These are phyloP conservation scores for Motacilla alba DNA, from an alignment of 2,113 vertebrate species.

Conservation along the genomic window DNA sequence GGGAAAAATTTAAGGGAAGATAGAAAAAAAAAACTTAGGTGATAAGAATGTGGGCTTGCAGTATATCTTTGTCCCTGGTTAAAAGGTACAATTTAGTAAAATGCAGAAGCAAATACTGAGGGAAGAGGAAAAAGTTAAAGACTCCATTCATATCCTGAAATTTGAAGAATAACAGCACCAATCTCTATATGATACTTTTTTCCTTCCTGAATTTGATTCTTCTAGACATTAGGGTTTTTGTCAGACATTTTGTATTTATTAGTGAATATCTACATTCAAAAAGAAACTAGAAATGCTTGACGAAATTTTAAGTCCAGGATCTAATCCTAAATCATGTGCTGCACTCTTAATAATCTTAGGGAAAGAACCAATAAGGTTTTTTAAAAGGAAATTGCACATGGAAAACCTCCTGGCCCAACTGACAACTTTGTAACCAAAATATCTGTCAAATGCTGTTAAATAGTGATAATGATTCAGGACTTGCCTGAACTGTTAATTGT, in stretches of 20 bases:
- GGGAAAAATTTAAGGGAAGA: background rate
- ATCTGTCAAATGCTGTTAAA: background rate
- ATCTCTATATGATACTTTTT: background rate
- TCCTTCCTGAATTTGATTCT: background rate
- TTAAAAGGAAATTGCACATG: background rate
- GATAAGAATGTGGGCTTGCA: background rate
- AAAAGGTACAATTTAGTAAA: background rate
- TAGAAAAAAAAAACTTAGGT: background rate
- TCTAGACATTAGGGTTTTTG: background rate
- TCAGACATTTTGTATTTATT: background rate
- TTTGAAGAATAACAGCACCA: background rate
- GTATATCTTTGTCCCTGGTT: background rate
- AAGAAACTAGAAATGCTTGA: background rate
- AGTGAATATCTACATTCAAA: background rate
- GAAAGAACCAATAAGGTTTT: background rate
- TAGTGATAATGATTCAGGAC: background rate
- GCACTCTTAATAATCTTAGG: background rate
- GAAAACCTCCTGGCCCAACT: background rate
- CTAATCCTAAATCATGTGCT: background rate
- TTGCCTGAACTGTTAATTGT: background rate
- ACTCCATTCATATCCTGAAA: background rate
- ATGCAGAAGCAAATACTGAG: background rate
- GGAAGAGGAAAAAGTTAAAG: background rate
- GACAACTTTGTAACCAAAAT: background rate
- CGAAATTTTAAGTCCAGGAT: background rate